phyloP scores from a whole-genome alignment of 1,140 invertebrate genomes.

The Trichonephila inaurata region DNA sequence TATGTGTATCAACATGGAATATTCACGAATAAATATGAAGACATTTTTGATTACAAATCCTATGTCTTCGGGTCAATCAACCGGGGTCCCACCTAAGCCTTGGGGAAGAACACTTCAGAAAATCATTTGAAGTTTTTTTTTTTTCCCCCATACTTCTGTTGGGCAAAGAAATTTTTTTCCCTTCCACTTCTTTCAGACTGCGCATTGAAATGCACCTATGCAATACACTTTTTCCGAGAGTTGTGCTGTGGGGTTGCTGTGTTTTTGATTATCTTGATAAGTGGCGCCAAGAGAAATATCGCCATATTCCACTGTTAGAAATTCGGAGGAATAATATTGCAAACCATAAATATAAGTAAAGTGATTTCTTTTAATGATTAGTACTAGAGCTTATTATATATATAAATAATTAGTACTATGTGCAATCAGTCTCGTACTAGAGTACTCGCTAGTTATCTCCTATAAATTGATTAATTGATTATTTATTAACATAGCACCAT shows the following conservation, averaged over 20 bases:
- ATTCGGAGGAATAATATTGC: too few relatives aligned
- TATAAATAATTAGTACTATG: too few relatives aligned
- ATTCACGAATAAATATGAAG: slow-evolving; percentile 46
- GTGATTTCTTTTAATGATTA: too few relatives aligned
- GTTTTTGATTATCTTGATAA: not conserved
- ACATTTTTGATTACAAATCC: slow-evolving; percentile 64
- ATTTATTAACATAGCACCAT: too few relatives aligned
- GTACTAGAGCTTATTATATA: too few relatives aligned
- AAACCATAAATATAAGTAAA: too few relatives aligned
- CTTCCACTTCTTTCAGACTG: not conserved
- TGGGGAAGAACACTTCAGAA: slow-evolving; percentile 31
- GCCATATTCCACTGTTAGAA: not conserved
- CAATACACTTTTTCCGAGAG: not conserved
- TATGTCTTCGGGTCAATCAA: slow-evolving; percentile 70
- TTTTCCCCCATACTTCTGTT: not conserved
- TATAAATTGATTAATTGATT: too few relatives aligned
- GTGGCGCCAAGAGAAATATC: not conserved
- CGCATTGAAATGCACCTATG: not conserved
- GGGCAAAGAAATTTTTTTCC: not conserved
- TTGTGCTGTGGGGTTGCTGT: not conserved
- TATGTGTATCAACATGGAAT: slow-evolving; percentile 50
- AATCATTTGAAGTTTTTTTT: not conserved
- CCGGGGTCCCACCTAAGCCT: slow-evolving; percentile 63
- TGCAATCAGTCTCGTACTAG: too few relatives aligned
- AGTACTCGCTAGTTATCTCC: too few relatives aligned